Evolutionary conservation across 2,888 invertebrate genomes (phyloP).

Genomic region (Axea sp.): DNA sequence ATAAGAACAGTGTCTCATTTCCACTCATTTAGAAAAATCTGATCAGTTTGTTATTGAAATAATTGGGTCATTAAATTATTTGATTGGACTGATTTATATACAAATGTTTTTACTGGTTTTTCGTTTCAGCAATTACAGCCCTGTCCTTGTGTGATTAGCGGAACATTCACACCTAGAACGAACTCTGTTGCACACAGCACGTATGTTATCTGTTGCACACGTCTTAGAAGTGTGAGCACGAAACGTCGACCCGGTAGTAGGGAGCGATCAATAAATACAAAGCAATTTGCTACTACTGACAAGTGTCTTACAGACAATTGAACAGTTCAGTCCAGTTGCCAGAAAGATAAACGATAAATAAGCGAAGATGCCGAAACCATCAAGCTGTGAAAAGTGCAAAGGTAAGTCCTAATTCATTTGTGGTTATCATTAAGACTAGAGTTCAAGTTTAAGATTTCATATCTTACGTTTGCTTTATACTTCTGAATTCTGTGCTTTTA

Average conservation of each 20-base stretch:
- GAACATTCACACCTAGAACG: conserved; percentile 18
- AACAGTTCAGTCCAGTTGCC: conserved; percentile 46
- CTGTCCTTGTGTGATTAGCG: conserved; percentile 55
- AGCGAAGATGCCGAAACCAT: conserved; percentile 75
- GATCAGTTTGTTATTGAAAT: not conserved
- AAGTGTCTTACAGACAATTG: conserved; percentile 64
- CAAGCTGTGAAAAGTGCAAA: conserved; percentile 74
- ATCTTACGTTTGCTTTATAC: not conserved
- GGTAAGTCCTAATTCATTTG: conserved; percentile 66
- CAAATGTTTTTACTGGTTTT: conserved; percentile 8
- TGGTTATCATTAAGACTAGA: not conserved
- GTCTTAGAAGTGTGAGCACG: conserved; percentile 55
- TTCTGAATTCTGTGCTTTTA: not conserved
- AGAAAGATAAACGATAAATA: conserved; percentile 28
- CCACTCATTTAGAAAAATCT: too few species aligned
- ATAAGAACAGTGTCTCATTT: too few species aligned
- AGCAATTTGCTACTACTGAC: conserved; percentile 58
- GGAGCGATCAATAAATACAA: conserved; percentile 76
- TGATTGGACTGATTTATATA: not conserved
- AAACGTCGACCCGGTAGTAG: conserved; percentile 64
- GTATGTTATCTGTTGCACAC: conserved; percentile 54
- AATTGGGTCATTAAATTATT: not conserved
- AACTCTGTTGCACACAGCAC: conserved; percentile 53
- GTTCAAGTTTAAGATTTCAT: not conserved
- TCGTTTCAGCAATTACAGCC: conserved; percentile 24